Conservation (phyloP, 2,888 invertebrate genomes). For the Pimpla rufipes region DNA sequence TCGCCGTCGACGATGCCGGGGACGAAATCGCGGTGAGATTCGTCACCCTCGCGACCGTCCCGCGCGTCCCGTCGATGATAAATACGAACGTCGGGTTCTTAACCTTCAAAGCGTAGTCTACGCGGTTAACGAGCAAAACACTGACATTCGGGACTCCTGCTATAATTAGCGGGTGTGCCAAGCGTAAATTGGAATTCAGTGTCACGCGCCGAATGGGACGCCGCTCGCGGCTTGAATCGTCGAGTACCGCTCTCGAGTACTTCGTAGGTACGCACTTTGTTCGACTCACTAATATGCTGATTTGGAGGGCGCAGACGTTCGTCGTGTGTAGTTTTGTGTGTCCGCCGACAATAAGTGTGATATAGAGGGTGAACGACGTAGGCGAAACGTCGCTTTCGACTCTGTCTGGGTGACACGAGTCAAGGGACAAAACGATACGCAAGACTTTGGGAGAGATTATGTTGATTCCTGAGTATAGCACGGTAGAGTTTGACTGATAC, state of each 20-base stretch:
- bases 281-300: not conserved
- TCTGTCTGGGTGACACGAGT: not conserved
- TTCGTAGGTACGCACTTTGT: not conserved
- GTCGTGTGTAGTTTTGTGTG: not conserved
- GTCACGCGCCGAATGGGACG: constrained; percentile 11
- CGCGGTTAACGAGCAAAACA: constrained; percentile 16
- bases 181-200: constrained; percentile 33
- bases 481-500: constrained; percentile 29
- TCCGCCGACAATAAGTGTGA: not conserved
- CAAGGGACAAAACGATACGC: not conserved
- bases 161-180: constrained; percentile 11
- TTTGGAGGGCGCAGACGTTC: not conserved
- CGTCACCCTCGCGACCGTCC: not conserved
- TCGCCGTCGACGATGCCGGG: constrained; percentile 9
- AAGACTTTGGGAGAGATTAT: constrained; percentile 18
- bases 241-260: not conserved
- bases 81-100: not conserved
- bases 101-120: constrained; percentile 32
- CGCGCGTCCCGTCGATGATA: not conserved
- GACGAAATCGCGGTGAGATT: constrained; percentile 24
- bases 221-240: not conserved
- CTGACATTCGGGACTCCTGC: constrained; percentile 4
- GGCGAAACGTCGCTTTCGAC: not conserved
- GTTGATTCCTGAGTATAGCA: constrained; percentile 27
- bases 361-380: not conserved